Base-by-base conservation (phyloP, 2,113 vertebrate genomes). In the Willisornis vidua region DNA sequence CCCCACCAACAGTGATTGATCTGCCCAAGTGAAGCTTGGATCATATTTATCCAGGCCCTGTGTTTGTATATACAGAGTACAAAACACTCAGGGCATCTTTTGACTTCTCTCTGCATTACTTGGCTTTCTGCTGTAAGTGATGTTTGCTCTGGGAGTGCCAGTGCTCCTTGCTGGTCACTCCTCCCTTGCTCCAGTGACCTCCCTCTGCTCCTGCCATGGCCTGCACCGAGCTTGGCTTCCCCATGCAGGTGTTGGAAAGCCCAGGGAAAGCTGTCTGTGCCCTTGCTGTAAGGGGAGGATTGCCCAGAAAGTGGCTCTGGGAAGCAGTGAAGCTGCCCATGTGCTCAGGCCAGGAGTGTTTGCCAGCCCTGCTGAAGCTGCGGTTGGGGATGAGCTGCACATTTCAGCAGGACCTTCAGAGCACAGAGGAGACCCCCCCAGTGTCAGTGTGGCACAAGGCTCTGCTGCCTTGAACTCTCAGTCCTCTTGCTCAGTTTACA, bases 371-470 rank as follows among this genome's bases (percentile, higher is more conserved):
- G 55, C 62, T 17, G 26, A n/a, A 46, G 79, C 25, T 33, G 28
- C 57, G 5, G 5, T 43, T 13, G 41, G 41, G 6, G 63, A 6
- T 19, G 59, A 24, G 1, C 24, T 5, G 19, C 25, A 2, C 8
- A 1, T 39, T 12, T 3, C 2, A 10, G 10, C 26, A 13, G 16
- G 28, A 29, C 39, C 23, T 1, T 18, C 0, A 6, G 41, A 39
- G 43, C n/a, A 1, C 0, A 0, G 48, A 57, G 59, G 49, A 55
- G 52, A 7, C 17, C 1, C 3, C n/a, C 37, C 19, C 11, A 5
- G 14, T 2, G 33, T 9, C 25, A 5, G 37, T 12, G 75, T 45
- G 72, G 12, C 15, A 15, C 43, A 19, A 19, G 37, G n/a, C 74
- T 55, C 43, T 6, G 0, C 8, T 37, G 66, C 87, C 48, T 54